Evolutionary conservation across 2,888 invertebrate species (phyloP), one percentile per base, ranked within the genome.

Genomic region (Euphydryas editha): DNA sequence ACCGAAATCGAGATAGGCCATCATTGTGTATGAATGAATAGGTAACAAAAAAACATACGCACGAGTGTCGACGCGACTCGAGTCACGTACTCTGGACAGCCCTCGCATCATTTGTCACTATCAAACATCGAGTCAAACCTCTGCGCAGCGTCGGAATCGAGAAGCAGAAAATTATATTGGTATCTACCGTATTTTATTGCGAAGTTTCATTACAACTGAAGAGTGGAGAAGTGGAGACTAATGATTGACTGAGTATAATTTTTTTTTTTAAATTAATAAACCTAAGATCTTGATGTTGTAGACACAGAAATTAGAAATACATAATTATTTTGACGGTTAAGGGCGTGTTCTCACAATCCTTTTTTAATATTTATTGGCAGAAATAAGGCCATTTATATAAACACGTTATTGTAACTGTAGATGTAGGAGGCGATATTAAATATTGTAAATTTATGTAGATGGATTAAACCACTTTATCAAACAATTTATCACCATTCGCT

Each of bases 81-180:
- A 72, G 83, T 82, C 83, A 84, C 84, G 83, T 79, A 78, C 68
- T 68, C 65, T 68, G 64, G 65, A 67, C 68, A 67, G 69, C 68
- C 67, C 72, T 75, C 72, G 65, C 65, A 69, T 78, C 80, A 76
- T 85, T 83, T 81, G 80, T 84, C 83, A 83, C 78, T 74, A 79
- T 81, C 80, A 78, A 67, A 69, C 70, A 60, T 71, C 66, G 39
- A 55, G 39, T 17, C 10, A n/a, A 36, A 24, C 4, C 15, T 47
- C 30, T 8, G 18, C 30, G 17, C 30, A 46, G 7, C 24, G n/a
- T 42, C 17, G 18, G 8, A 39, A 20, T 21, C 10, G 39, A 42
- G 15, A 21, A 3, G 49, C 21, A 21, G 21, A 24, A 49, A 13
- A 24, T 51, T 51, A 24, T 24, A 20, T 15, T 51, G 13, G 49